Evolutionary conservation across 2,113 vertebrate genomes (phyloP), one percentile per base, ranked within the genome.

Genomic region (Barbus barbus): DNA sequence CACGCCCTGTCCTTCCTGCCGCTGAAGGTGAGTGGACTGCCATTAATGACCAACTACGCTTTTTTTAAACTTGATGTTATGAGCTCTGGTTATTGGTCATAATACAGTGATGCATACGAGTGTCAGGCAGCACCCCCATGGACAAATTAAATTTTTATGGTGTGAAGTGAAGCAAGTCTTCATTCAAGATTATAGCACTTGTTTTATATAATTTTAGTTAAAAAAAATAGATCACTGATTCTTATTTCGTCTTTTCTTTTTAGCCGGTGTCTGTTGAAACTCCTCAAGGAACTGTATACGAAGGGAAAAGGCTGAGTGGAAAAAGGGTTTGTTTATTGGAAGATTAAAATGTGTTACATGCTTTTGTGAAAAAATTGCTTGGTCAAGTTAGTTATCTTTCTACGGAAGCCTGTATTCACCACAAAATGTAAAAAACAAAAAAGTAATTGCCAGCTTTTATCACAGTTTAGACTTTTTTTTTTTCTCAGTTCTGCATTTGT

Each of bases 1-100:
- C 96, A 97, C 0, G 96, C 96, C 4, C 95, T 97, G 85, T 97
- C 97, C 90, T 97, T 97, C 91, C 91, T 97, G 78, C 96, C 96
- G 0, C 94, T 97, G 81, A 95, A 96, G 94, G 96, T 97, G 75
- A 88, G 91, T 76, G 26, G 81, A 53, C 11, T 60, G 1, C n/a
- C 28, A 71, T 56, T 44, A 78, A 71, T 78, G 78, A 46, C 11
- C 46, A 9, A 6, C 38, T 41, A 11, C 9, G 38, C 38, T 41
- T 41, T 36, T n/a, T n/a, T n/a, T 41, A 41, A 41, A 41, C 65
- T 16, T 12, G 12, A 53, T 26, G 6, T 33, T 56, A 71, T 0
- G 36, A 75, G 73, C 46, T 58, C 26, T 58, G n/a, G 28, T 3
- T 41, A 44, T 63, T 77, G n/a, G 24, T 20, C 9, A 60, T 63